phyloP scores from a whole-genome alignment of 2,888 invertebrate species.

The Pediacus dermestoides region DNA sequence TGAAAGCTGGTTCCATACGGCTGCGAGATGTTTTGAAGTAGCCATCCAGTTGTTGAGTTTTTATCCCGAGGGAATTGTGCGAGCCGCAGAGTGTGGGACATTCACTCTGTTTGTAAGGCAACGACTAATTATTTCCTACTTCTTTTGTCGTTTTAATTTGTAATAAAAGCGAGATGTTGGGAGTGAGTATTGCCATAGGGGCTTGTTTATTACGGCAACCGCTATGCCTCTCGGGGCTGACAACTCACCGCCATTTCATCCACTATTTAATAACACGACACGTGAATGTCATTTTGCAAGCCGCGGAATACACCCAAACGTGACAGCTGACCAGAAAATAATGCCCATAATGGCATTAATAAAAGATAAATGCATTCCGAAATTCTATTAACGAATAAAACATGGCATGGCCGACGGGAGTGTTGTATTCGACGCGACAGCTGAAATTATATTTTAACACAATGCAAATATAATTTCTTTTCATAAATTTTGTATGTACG shows the following conservation, averaged over 20 bases:
- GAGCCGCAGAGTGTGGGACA: constrained; percentile 10
- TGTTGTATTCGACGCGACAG: constrained; percentile 3
- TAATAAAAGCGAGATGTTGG: constrained; percentile 21
- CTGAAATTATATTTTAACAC: not conserved
- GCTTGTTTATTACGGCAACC: constrained; percentile 22
- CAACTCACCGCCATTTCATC: constrained; percentile 23
- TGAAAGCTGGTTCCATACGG: no score
- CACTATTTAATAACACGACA: constrained; percentile 22
- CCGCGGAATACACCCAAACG: constrained; percentile 16
- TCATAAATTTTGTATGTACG: no score
- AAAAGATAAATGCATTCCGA: constrained; percentile 11
- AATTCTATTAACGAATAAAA: constrained; percentile 6
- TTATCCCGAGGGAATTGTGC: constrained; percentile 10
- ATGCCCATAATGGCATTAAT: constrained; percentile 10
- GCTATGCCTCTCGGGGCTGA: constrained; percentile 17
- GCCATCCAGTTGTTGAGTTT: constrained; percentile 13
- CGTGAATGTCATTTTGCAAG: constrained; percentile 19
- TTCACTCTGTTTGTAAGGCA: constrained; percentile 3
- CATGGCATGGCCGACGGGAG: no score
- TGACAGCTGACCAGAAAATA: constrained; percentile 19
- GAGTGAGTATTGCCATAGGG: constrained; percentile 22
- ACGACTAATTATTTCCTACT: constrained; percentile 28
- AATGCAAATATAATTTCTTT: constrained; percentile 8
- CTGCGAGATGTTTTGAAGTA: constrained; percentile 12
- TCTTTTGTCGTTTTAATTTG: constrained; percentile 25